Evolutionary conservation across 2,888 invertebrate genomes (phyloP).

Genomic region (Yponomeuta sedellus): DNA sequence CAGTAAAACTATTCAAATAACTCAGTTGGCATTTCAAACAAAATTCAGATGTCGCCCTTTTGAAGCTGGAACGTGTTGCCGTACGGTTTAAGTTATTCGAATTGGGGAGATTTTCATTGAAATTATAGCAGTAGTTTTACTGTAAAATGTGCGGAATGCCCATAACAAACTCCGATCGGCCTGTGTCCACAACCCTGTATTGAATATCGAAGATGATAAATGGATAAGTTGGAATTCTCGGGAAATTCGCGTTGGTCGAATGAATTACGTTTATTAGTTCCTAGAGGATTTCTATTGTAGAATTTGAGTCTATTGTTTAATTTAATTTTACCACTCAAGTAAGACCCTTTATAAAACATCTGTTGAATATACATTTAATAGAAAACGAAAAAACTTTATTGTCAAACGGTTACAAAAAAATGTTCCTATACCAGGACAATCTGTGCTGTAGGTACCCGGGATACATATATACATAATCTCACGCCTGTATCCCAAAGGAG

Average conservation of each 20-base stretch:
- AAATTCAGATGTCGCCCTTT: background rate
- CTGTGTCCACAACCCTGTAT: constrained; percentile 56
- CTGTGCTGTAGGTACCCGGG: too few relatives aligned
- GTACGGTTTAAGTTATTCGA: background rate
- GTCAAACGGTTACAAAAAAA: too few relatives aligned
- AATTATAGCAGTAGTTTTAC: too few relatives aligned
- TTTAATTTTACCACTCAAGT: too few relatives aligned
- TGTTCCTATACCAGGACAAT: too few relatives aligned
- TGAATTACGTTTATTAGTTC: background rate
- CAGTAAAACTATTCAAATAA: background rate
- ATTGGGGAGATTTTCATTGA: too few relatives aligned
- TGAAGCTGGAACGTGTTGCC: background rate
- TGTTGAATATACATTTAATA: too few relatives aligned
- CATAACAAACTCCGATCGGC: constrained; percentile 45
- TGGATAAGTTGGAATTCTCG: constrained; percentile 29
- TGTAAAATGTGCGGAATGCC: constrained; percentile 55
- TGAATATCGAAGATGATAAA: constrained; percentile 73
- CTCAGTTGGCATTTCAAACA: background rate
- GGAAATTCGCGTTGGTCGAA: background rate
- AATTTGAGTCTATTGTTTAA: background rate
- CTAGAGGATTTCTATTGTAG: background rate
- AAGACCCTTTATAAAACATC: too few relatives aligned
- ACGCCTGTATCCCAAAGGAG: too few relatives aligned
- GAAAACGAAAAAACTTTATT: too few relatives aligned
- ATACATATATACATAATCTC: too few relatives aligned